These are phyloP conservation scores for Boleophthalmus pectinirostris DNA, from an alignment of 2,113 vertebrate species.

Conservation along the genomic window DNA sequence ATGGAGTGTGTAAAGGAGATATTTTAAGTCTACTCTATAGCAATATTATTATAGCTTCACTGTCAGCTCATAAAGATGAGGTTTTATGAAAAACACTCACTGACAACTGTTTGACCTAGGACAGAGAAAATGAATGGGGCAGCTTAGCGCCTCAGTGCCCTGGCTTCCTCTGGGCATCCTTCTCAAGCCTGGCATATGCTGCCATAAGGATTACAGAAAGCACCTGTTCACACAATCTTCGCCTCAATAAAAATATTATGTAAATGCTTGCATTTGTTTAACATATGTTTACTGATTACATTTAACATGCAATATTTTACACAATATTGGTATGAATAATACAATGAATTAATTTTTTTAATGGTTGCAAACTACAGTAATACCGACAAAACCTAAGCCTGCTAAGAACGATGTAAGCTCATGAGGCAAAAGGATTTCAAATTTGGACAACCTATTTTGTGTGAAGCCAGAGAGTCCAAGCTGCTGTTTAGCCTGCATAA, in stretches of 20 bases:
- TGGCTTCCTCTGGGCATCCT: slow-evolving; percentile 52
- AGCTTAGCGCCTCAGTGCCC: slow-evolving; percentile 46
- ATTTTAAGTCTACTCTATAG: neutral
- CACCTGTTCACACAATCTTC: slow-evolving; percentile 56
- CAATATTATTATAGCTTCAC: neutral
- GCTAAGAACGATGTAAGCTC: slow-evolving; percentile 14
- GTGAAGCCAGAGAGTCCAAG: slow-evolving; percentile 51
- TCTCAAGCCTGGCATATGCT: slow-evolving; percentile 64
- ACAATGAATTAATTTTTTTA: neutral
- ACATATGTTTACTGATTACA: neutral
- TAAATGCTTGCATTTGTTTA: neutral
- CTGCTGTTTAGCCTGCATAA: slow-evolving; percentile 52
- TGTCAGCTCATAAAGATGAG: slow-evolving; percentile 3
- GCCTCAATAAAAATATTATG: slow-evolving; percentile 17
- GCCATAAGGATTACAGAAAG: slow-evolving; percentile 64
- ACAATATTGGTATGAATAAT: neutral
- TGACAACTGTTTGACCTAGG: slow-evolving; percentile 31
- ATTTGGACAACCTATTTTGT: slow-evolving; percentile 57
- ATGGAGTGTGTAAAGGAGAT: slow-evolving; percentile 13
- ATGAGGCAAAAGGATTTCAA: slow-evolving; percentile 27
- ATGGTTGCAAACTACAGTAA: neutral
- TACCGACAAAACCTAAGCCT: slow-evolving; percentile 1
- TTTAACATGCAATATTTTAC: neutral
- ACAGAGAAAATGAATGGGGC: slow-evolving; percentile 25
- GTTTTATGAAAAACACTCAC: neutral